Conservation (phyloP, 2,888 invertebrate genomes). For the Platycheirus rosarum region DNA sequence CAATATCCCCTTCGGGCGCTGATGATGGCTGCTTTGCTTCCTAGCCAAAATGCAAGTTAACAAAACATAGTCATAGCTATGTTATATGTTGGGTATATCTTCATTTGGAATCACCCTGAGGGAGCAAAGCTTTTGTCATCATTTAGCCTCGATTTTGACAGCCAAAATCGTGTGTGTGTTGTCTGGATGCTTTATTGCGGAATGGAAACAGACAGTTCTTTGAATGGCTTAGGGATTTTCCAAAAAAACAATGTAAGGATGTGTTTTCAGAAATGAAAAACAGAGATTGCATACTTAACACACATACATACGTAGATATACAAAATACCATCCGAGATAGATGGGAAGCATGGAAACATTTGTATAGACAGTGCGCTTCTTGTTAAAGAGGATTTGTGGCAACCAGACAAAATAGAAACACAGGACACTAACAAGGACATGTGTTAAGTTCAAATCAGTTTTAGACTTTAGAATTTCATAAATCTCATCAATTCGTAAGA, state of each 20-base stretch:
- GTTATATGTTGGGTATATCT: not conserved
- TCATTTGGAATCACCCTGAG: not conserved
- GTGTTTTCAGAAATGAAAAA: slow-evolving; percentile 25
- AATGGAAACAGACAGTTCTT: not conserved
- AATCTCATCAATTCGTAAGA: not conserved
- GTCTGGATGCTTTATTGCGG: slow-evolving; percentile 3
- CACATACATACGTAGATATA: not conserved
- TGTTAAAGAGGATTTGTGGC: slow-evolving; percentile 21
- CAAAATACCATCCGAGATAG: slow-evolving; percentile 1
- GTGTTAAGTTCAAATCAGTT: slow-evolving; percentile 50
- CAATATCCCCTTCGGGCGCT: slow-evolving; percentile 12
- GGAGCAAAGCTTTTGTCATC: slow-evolving; percentile 32
- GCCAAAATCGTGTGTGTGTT: slow-evolving; percentile 8
- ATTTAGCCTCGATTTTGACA: slow-evolving; percentile 42
- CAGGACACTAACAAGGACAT: slow-evolving; percentile 35
- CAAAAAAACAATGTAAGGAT: slow-evolving; percentile 41
- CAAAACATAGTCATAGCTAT: not conserved
- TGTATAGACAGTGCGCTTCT: slow-evolving; percentile 1
- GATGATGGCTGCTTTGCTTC: slow-evolving; percentile 1
- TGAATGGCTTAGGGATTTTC: slow-evolving; percentile 34
- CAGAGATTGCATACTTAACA: slow-evolving; percentile 13
- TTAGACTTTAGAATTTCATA: not conserved
- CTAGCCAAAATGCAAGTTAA: slow-evolving; percentile 27
- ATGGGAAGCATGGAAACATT: slow-evolving; percentile 22
- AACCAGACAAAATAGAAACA: slow-evolving; percentile 3